Conservation (phyloP, 2,797 vertebrate species). For the Psittacula derbiana region DNA sequence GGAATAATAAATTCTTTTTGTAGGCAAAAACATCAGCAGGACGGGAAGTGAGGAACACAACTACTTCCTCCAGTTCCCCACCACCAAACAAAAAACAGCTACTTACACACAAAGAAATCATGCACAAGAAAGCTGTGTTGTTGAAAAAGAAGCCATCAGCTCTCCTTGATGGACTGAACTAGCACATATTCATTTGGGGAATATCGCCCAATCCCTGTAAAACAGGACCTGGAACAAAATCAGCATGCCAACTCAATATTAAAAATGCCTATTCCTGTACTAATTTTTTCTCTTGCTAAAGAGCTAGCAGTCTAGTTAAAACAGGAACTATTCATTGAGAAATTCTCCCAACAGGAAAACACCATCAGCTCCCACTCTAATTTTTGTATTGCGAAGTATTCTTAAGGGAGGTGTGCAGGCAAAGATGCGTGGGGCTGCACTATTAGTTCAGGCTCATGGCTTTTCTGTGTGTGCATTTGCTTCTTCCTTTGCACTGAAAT, state of each 20-base stretch:
- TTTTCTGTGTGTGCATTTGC: background rate
- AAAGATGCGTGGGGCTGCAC: background rate
- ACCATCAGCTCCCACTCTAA: background rate
- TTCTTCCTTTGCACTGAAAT: background rate
- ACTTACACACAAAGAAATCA: background rate
- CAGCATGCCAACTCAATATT: background rate
- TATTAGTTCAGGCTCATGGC: background rate
- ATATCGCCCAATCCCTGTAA: background rate
- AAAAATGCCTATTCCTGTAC: background rate
- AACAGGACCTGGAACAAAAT: background rate
- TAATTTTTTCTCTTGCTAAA: background rate
- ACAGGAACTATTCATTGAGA: background rate
- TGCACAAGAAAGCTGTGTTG: background rate
- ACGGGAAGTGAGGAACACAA: background rate
- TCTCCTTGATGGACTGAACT: background rate
- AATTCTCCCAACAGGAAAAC: background rate
- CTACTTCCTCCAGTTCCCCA: background rate
- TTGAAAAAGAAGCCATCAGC: background rate
- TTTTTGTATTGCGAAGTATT: background rate
- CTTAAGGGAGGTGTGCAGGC: background rate
- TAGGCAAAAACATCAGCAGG: slow-evolving; percentile 4
- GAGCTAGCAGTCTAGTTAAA: background rate
- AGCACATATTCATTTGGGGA: background rate
- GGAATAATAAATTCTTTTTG: slow-evolving; percentile 12
- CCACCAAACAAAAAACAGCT: background rate